phyloP scores from a whole-genome alignment of 2,888 invertebrate species.

The Chymomyza amoena region DNA sequence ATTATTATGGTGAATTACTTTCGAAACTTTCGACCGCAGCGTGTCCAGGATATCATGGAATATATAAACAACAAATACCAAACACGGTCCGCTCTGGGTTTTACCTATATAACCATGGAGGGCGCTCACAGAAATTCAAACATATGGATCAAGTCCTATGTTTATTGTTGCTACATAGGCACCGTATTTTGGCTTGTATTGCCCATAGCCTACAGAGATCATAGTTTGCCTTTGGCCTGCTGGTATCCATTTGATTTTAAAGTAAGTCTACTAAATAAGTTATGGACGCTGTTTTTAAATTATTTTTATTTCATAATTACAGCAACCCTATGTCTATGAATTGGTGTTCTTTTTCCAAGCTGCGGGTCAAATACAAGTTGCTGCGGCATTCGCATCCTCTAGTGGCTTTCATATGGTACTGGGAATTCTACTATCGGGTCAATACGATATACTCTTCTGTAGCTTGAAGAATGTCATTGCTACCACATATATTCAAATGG shows the following conservation, averaged over 20 bases:
- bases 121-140: constrained; percentile 45
- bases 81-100: constrained; percentile 62
- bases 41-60: constrained; percentile 43
- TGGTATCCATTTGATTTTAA: constrained; percentile 76
- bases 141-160: constrained; percentile 56
- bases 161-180: constrained; percentile 52
- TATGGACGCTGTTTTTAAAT: not conserved
- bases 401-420: constrained; percentile 75
- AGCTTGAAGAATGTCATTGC: constrained; percentile 73
- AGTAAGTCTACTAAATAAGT: constrained; percentile 31
- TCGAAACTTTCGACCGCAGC: constrained; percentile 46
- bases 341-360: constrained; percentile 70
- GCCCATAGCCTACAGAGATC: constrained; percentile 62
- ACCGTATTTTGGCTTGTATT: constrained; percentile 54
- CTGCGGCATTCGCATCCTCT: constrained; percentile 64
- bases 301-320: not conserved
- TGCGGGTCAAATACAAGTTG: constrained; percentile 74
- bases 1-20: constrained; percentile 67
- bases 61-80: constrained; percentile 54
- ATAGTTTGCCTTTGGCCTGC: constrained; percentile 67
- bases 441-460: constrained; percentile 72
- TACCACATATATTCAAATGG: constrained; percentile 58
- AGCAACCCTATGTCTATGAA: constrained; percentile 67
- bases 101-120: constrained; percentile 67
- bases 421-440: constrained; percentile 68